Percentiles rank a stretch among this genome's conserved stretches.
These are phyloP conservation scores for Rhynchotus rufescens DNA, from an alignment of 2,797 vertebrate genomes.

Conservation along the genomic window DNA sequence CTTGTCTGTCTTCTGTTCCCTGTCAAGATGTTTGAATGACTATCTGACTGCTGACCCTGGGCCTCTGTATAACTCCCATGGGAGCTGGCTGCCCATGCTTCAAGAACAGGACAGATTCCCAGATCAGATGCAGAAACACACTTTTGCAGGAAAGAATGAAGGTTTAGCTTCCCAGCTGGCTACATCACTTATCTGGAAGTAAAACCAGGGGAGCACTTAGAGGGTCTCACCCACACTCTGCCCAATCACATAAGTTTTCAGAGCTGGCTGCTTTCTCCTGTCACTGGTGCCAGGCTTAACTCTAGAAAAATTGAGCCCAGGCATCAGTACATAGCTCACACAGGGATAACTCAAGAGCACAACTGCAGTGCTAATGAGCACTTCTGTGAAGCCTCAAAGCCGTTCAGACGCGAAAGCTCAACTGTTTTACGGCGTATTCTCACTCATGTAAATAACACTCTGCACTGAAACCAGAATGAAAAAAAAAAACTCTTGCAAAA, in stretches of 20 bases:
- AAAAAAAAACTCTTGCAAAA: not conserved
- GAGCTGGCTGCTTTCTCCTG: fast-evolving
- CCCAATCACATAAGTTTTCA: not conserved
- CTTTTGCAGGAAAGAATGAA: no score
- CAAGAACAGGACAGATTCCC: no score
- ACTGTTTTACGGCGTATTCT: not conserved
- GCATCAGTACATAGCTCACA: not conserved
- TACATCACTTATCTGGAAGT: not conserved
- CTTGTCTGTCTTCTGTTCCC: not conserved
- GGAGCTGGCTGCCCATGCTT: not conserved
- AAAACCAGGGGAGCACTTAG: not conserved
- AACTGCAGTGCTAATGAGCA: not conserved
- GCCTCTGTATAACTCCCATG: not conserved
- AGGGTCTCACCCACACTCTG: not conserved
- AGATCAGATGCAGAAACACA: not conserved
- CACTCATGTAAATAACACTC: not conserved
- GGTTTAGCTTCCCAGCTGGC: not conserved
- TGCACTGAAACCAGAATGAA: not conserved
- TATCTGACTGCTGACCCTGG: no score
- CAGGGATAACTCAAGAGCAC: not conserved
- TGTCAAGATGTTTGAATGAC: not conserved
- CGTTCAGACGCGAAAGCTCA: not conserved
- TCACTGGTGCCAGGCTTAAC: not conserved
- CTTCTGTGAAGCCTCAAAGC: not conserved
- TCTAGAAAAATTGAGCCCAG: not conserved